phyloP scores from a whole-genome alignment of 2,113 vertebrate species.

The Salvelinus alpinus region DNA sequence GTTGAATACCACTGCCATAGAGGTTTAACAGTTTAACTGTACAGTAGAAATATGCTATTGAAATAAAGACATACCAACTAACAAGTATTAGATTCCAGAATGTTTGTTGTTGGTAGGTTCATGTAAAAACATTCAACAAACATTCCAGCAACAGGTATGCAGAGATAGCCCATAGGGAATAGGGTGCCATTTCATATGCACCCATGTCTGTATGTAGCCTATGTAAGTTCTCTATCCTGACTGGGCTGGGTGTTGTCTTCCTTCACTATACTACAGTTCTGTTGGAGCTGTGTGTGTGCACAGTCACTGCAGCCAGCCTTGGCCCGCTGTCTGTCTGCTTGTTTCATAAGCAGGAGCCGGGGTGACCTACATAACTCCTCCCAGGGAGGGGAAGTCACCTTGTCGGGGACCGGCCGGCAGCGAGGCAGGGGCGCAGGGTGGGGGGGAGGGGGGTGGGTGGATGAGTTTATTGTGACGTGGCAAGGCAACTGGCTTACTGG shows the following conservation, averaged over 20 bases:
- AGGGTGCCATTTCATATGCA: too few relatives aligned
- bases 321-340: conserved; percentile 46
- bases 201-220: not conserved
- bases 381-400: conserved; percentile 74
- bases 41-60: not conserved
- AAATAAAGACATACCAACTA: not conserved
- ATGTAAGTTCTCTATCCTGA: not conserved
- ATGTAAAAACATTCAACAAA: not conserved
- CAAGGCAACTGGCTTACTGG: not conserved
- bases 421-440: not conserved
- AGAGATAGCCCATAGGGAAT: not conserved
- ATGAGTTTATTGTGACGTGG: not conserved
- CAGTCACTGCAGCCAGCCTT: conserved; percentile 64
- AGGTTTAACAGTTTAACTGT: not conserved
- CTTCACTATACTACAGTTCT: too few relatives aligned
- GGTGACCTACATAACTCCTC: conserved; percentile 72
- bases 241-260: not conserved
- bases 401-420: conserved; percentile 43
- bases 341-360: conserved; percentile 68
- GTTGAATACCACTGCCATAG: too few relatives aligned
- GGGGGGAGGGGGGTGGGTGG: conserved; percentile 33
- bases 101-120: not conserved
- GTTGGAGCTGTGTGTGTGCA: conserved; percentile 32
- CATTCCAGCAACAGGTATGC: not conserved
- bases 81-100: not conserved